Evolutionary conservation across 2,113 vertebrate genomes (phyloP).

Genomic region (Vicugna pacos): DNA sequence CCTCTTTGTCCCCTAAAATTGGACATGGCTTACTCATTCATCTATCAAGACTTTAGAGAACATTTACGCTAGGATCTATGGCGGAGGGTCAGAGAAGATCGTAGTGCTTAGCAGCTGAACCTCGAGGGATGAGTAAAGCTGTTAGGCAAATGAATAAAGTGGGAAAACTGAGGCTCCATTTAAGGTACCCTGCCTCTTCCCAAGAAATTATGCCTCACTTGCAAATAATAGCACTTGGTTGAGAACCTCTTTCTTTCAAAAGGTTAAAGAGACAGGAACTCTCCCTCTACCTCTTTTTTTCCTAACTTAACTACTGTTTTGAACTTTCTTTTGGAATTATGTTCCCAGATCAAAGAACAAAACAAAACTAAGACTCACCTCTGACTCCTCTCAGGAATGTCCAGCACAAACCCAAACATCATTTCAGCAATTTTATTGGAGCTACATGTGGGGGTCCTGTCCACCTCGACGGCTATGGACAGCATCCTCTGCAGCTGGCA

Average conservation of each 20-base stretch:
- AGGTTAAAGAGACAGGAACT: background rate
- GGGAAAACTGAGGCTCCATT: background rate
- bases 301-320: background rate
- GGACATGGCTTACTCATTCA: background rate
- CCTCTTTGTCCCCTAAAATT: background rate
- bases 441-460: slow-evolving; percentile 92
- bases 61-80: background rate
- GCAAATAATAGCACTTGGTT: slow-evolving; percentile 5
- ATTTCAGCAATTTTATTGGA: slow-evolving; percentile 92
- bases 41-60: background rate
- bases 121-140: background rate
- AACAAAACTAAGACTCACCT: slow-evolving; percentile 87
- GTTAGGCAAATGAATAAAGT: background rate
- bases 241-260: slow-evolving; percentile 20
- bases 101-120: background rate
- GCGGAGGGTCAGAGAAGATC: background rate
- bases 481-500: slow-evolving; percentile 95
- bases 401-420: slow-evolving; percentile 90
- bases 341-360: background rate
- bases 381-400: slow-evolving; percentile 88
- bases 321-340: slow-evolving; percentile 45
- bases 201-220: background rate
- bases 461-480: slow-evolving; percentile 94
- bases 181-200: background rate
- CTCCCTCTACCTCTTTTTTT: background rate